A percentile compares a stretch with the other conserved stretches of the same genome.
These are phyloP conservation scores for Zaprionus lineosus DNA, from an alignment of 2,888 invertebrate species.

Conservation along the genomic window DNA sequence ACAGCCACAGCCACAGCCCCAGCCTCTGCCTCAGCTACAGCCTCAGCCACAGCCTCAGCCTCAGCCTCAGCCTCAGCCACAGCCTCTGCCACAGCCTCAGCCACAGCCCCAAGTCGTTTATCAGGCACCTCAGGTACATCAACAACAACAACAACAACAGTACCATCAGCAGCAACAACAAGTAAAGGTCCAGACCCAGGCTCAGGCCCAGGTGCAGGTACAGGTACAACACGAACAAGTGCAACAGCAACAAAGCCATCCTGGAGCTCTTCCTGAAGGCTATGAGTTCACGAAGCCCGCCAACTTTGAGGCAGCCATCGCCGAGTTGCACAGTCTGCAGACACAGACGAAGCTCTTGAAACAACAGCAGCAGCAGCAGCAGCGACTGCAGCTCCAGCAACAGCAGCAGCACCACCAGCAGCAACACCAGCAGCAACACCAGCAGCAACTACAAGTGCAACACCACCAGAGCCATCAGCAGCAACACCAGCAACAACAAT, in stretches of 20 bases:
- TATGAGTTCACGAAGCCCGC: conserved; percentile 73
- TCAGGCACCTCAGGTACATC: conserved; percentile 10
- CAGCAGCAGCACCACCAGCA: conserved; percentile 14
- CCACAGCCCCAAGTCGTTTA: conserved; percentile 3
- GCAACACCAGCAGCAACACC: conserved; percentile 19
- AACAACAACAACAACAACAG: neutral
- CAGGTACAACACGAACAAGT: conserved; percentile 13
- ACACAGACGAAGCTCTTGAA: conserved; percentile 60
- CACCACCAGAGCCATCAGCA: conserved; percentile 22
- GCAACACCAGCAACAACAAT: conserved; percentile 27
- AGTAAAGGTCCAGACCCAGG: conserved; percentile 6
- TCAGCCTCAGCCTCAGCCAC: conserved; percentile 23
- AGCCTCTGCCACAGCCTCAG: conserved; percentile 13
- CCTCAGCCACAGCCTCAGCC: conserved; percentile 12
- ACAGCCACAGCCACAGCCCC: conserved; percentile 7
- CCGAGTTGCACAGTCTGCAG: conserved; percentile 72
- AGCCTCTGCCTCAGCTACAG: conserved; percentile 8
- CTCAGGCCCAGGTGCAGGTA: conserved; percentile 19
- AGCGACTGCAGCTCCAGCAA: conserved; percentile 43
- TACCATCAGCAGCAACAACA: conserved; percentile 9
- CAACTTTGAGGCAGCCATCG: conserved; percentile 72
- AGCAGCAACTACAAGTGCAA: conserved; percentile 23
- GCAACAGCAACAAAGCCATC: conserved; percentile 26
- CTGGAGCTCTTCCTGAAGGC: conserved; percentile 61
- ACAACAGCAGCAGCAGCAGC: conserved; percentile 56